Percentiles rank a stretch among this genome's conserved stretches.
phyloP scores from a whole-genome alignment of 2,888 invertebrate genomes.

The Amphipoea oculea region DNA sequence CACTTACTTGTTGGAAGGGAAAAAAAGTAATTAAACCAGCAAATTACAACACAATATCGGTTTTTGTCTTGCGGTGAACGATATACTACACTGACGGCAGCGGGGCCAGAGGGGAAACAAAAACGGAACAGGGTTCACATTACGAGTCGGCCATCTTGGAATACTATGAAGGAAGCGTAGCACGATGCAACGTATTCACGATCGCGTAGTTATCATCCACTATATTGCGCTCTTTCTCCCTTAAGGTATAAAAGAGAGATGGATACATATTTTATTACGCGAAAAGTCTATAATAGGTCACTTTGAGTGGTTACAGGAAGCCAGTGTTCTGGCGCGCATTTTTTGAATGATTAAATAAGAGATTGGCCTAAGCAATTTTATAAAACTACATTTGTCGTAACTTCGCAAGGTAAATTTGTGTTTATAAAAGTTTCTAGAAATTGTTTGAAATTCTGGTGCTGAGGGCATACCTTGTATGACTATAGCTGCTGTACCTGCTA shows the following conservation, averaged over 20 bases:
- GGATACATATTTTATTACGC: neutral
- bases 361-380: neutral
- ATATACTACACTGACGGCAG: slow-evolving; percentile 90
- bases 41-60: slow-evolving; percentile 89
- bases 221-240: slow-evolving; percentile 55
- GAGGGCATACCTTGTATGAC: neutral
- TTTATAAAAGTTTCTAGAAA: neutral
- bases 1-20: slow-evolving; percentile 91
- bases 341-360: slow-evolving; percentile 55
- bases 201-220: slow-evolving; percentile 25
- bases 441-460: neutral
- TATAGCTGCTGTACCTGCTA: neutral
- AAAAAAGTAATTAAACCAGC: slow-evolving; percentile 89
- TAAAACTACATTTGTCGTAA: neutral
- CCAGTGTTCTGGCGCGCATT: slow-evolving; percentile 56
- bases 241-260: slow-evolving; percentile 16
- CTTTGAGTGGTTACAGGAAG: slow-evolving; percentile 65
- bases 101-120: slow-evolving; percentile 90
- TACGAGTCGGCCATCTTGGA: slow-evolving; percentile 82
- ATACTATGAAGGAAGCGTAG: slow-evolving; percentile 64
- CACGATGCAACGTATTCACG: slow-evolving; percentile 51
- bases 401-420: neutral
- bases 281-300: slow-evolving; percentile 17
- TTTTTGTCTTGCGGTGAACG: slow-evolving; percentile 90
- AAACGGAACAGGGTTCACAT: slow-evolving; percentile 90